A percentile compares a stretch with the other conserved stretches of the same genome.
phyloP scores from a whole-genome alignment of 2,888 invertebrate species.

The Fissipunctia ypsillon region DNA sequence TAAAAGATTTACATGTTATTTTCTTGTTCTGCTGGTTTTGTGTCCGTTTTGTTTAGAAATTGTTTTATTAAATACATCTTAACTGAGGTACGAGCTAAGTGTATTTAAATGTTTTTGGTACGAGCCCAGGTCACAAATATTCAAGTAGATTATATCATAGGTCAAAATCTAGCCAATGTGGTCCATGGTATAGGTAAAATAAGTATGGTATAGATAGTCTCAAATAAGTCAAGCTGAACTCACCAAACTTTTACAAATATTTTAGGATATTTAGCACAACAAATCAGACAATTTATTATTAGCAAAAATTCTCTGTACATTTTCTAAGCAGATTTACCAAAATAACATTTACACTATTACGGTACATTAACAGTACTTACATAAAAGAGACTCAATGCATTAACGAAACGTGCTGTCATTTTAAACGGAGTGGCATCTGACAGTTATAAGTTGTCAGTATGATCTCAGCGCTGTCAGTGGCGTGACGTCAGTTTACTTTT shows the following conservation, averaged over 20 bases:
- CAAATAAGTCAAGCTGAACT: background rate
- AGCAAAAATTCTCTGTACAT: background rate
- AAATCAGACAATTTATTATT: background rate
- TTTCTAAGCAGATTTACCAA: slow-evolving; percentile 2
- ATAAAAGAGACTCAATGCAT: slow-evolving; percentile 27
- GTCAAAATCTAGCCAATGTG: background rate
- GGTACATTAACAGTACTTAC: slow-evolving; percentile 1
- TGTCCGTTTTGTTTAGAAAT: background rate
- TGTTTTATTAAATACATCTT: background rate
- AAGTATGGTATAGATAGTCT: no score
- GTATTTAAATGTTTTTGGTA: no score
- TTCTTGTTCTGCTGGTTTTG: background rate
- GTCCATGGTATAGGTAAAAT: background rate
- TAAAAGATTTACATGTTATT: slow-evolving; percentile 28
- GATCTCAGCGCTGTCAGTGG: slow-evolving; percentile 46
- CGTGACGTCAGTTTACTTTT: slow-evolving; percentile 28
- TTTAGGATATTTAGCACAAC: background rate
- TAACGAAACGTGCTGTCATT: slow-evolving; percentile 55
- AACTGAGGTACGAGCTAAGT: no score
- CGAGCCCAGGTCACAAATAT: background rate
- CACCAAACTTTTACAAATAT: background rate
- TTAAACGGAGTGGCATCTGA: slow-evolving; percentile 43
- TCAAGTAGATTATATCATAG: background rate
- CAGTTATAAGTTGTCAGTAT: slow-evolving; percentile 43
- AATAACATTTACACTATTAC: slow-evolving; percentile 4